Evolutionary conservation across 1,140 invertebrate genomes (phyloP), one percentile per base, ranked within the genome.

Genomic region (Dufourea novaeangliae): DNA sequence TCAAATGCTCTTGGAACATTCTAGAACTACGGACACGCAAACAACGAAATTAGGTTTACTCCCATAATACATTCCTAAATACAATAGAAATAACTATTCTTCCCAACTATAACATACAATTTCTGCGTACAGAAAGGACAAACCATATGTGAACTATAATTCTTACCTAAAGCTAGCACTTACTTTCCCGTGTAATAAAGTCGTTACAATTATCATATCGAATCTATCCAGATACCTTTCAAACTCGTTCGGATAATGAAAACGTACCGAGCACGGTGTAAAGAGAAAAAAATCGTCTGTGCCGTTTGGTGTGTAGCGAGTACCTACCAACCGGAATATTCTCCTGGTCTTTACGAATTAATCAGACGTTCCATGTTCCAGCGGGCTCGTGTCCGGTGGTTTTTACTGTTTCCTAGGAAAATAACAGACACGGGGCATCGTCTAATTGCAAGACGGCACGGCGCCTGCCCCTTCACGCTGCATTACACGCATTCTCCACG

Each of bases 401-500:
- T 62, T 62, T 62, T 56, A 56, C 54, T 12, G 25, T 56, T 56
- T 56, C 25, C 54, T 56, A 27, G 17, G 27, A 29, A 29, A 56
- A 29, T 56, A 56, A 56, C 54, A 56, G 52, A 2, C 34, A 14
- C 34, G 22, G 27, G 62, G 7, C 46, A 37, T n/a, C 20, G 29
- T 29, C 17, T 29, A 44, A 64, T 66, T 27, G 44, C 22, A 50
- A 66, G 63, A 66, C 44, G 11, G 41, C 63, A 27, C 34, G 59
- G 44, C 41, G 63, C 63, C 63, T 25, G 54, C 25, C 44, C 12
- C 17, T 66, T 66, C 63, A 29, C 12, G 63, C 63, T n/a, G 25
- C 41, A 41, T 66, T 46, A 46, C 63, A 44, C 63, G 39, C 63
- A 27, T 46, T 50, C 37, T 66, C 39, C 25, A 32, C 63, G 63